phyloP scores from a whole-genome alignment of 2,113 vertebrate species.

The Terrapene triunguis region DNA sequence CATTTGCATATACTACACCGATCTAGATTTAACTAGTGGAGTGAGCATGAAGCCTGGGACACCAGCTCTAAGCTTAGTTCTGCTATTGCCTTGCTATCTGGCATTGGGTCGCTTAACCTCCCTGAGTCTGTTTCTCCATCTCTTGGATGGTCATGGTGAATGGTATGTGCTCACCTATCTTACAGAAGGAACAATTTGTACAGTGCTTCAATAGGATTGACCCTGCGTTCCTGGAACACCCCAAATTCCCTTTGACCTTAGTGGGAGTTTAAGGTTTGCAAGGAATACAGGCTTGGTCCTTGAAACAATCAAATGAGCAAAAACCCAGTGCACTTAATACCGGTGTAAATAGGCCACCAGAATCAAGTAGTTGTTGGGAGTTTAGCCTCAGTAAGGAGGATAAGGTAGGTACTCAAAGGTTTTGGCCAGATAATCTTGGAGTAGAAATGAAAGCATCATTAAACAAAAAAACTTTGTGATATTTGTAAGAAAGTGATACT shows the following conservation, averaged over 20 bases:
- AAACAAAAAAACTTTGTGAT: neutral
- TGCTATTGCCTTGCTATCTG: slow-evolving; percentile 32
- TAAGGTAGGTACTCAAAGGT: neutral
- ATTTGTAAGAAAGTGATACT: neutral
- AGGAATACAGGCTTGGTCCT: neutral
- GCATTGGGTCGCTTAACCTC: slow-evolving; percentile 54
- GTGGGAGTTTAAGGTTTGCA: neutral
- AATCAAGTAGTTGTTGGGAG: neutral
- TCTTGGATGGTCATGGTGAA: neutral
- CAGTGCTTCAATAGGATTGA: neutral
- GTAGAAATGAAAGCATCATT: neutral
- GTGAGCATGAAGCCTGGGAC: slow-evolving; percentile 54
- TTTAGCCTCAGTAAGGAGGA: neutral
- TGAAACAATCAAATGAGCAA: neutral
- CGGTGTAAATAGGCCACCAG: neutral
- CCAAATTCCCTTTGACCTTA: neutral
- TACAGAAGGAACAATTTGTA: neutral
- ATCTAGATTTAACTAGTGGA: slow-evolving; percentile 52
- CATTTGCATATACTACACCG: slow-evolving; percentile 68
- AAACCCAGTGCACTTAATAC: neutral
- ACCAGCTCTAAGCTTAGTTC: slow-evolving; percentile 45
- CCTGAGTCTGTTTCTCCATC: neutral
- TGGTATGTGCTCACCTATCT: neutral
- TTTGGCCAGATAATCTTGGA: neutral
- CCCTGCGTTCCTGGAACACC: neutral